Evolutionary conservation across 2,888 invertebrate species (phyloP).

Genomic region (Oscheius sp.): DNA sequence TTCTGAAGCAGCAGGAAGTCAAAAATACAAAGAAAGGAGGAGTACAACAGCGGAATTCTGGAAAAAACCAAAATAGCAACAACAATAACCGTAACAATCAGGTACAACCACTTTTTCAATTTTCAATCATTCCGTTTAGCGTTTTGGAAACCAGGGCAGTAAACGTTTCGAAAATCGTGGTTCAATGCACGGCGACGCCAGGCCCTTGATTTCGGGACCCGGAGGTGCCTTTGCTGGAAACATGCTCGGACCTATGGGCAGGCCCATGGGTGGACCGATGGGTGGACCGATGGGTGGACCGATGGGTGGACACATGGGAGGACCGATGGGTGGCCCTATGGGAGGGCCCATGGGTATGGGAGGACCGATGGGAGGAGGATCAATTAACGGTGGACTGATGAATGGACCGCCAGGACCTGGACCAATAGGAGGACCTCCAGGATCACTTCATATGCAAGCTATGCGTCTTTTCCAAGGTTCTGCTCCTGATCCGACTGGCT

Average conservation of each 20-base stretch:
- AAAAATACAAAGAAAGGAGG: constrained; percentile 9
- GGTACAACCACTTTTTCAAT: not conserved
- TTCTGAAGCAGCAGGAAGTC: constrained; percentile 6
- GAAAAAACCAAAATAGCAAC: not conserved
- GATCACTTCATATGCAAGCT: not conserved
- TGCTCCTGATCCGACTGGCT: constrained; percentile 35
- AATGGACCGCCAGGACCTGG: constrained; percentile 9
- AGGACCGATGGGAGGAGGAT: constrained; percentile 20
- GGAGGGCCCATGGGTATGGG: constrained; percentile 18
- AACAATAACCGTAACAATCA: not conserved
- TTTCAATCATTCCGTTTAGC: not conserved
- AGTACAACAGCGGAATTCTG: constrained; percentile 8
- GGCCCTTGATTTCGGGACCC: too few relatives aligned
- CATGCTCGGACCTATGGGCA: not conserved
- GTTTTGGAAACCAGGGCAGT: not conserved
- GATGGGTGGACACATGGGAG: constrained; percentile 3
- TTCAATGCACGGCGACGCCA: too few relatives aligned
- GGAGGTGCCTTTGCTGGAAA: too few relatives aligned
- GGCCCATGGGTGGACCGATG: not conserved
- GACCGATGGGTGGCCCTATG: constrained; percentile 25
- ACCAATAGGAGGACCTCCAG: not conserved
- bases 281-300: constrained; percentile 21
- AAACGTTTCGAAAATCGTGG: constrained; percentile 1
- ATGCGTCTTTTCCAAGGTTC: constrained; percentile 13
- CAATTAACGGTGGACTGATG: not conserved